A percentile compares a stretch with the other conserved stretches of the same genome.
Conservation (phyloP, 2,113 vertebrate species). For the Lipophrys pholis region DNA sequence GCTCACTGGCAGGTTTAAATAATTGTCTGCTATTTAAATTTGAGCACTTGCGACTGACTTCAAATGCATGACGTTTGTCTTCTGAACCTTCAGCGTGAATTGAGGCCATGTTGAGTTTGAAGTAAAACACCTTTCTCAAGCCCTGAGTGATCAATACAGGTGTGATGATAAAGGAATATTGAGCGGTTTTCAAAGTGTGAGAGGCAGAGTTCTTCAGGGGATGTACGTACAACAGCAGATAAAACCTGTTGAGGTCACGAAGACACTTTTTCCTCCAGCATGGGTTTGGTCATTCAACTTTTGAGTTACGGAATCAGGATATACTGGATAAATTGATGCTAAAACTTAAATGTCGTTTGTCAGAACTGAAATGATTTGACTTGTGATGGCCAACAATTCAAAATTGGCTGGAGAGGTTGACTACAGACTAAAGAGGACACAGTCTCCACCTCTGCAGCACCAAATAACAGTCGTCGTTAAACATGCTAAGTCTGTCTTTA, state of each 20-base stretch:
- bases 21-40: conserved; percentile 33
- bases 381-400: too few species aligned
- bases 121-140: conserved; percentile 29
- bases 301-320: too few species aligned
- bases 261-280: too few species aligned
- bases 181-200: too few species aligned
- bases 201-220: too few species aligned
- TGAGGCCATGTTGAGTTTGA: conserved; percentile 7
- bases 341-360: too few species aligned
- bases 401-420: not conserved
- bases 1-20: not conserved
- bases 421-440: conserved; percentile 1
- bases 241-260: too few species aligned
- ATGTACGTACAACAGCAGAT: too few species aligned
- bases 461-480: conserved; percentile 17
- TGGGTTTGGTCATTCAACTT: too few species aligned
- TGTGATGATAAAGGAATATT: too few species aligned
- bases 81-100: conserved; percentile 33
- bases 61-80: conserved; percentile 23
- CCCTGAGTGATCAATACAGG: conserved; percentile 4
- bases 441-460: not conserved
- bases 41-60: conserved; percentile 27
- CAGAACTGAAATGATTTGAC: too few species aligned
- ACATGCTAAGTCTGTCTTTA: conserved; percentile 3
- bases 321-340: too few species aligned